Base-by-base conservation (phyloP, 2,797 vertebrate genomes). In the Sciurus vulgaris region DNA sequence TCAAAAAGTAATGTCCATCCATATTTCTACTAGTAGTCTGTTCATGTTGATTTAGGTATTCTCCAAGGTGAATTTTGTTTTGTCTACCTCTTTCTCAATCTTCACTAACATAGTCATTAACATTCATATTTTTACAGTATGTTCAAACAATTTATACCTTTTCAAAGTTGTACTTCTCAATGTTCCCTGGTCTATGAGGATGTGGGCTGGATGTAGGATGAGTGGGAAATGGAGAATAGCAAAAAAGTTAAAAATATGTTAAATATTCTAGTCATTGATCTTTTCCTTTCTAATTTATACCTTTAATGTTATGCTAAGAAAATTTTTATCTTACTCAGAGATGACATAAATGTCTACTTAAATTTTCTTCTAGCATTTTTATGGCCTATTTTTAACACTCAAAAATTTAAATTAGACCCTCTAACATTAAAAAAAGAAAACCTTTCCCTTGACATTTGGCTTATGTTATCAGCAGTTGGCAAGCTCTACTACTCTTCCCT, bases 331-430 rank as follows among this genome's bases (percentile, higher is more conserved):
- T 78, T 63, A 30, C n/a, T 72, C 56, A 81, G 74, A 79, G 35
- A 74, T 86, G 30, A 47, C 41, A 20, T 72, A 70, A 78, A 38
- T 63, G 10, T 28, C 7, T 33, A 38, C 24, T 86, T 79, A 41
- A 35, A 54, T 54, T 73, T 94, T 86, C 44, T 85, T 91, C 17
- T 72, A 65, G 24, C 18, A 69, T 61, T 69, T 63, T 63, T 87
- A 49, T 51, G 54, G 54, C 56, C 41, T 93, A 26, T 35, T 76
- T 67, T 74, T 49, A 82, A 91, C 35, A 91, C 69, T 91, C 65
- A 30, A 61, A 54, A 91, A 85, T 94, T 92, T 88, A 88, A 93
- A 81, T 70, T 63, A 81, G 76, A 61, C 12, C 14, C 41, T 61
- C 24, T 86, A 93, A 93, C 18, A 15, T 82, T 78, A n/a, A 70